phyloP scores from a whole-genome alignment of 2,888 invertebrate genomes.

The Cephus rjabovi region DNA sequence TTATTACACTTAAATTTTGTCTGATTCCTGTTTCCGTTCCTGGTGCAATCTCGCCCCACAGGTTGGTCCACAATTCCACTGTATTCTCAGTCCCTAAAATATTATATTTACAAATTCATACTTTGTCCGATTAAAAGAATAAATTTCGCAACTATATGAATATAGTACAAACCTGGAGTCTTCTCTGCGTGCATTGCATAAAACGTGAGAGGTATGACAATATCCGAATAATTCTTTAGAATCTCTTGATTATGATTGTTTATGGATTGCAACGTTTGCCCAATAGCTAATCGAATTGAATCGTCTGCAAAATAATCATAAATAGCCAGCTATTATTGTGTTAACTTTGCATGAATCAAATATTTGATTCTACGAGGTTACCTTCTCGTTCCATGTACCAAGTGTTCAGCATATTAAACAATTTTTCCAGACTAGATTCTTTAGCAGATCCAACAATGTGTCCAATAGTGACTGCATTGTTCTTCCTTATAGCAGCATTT shows the following conservation, averaged over 20 bases:
- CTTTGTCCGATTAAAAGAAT: background rate
- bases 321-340: background rate
- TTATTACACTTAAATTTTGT: constrained; percentile 80
- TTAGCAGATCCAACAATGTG: constrained; percentile 87
- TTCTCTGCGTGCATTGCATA: constrained; percentile 90
- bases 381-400: constrained; percentile 79
- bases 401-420: constrained; percentile 72
- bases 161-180: constrained; percentile 68
- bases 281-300: constrained; percentile 78
- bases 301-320: constrained; percentile 72
- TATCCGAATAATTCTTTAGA: constrained; percentile 80
- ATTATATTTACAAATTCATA: background rate
- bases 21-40: constrained; percentile 86
- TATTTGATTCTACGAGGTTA: constrained; percentile 39
- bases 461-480: constrained; percentile 86
- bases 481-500: constrained; percentile 85
- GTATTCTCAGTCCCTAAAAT: constrained; percentile 69
- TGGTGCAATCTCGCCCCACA: constrained; percentile 91
- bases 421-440: constrained; percentile 76
- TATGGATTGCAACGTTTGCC: constrained; percentile 82
- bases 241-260: constrained; percentile 86
- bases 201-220: constrained; percentile 86
- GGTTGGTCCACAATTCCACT: constrained; percentile 84
- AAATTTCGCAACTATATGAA: background rate
- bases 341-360: background rate